Base-by-base conservation (phyloP, 2,888 invertebrate species). In the Lymantria monacha region DNA sequence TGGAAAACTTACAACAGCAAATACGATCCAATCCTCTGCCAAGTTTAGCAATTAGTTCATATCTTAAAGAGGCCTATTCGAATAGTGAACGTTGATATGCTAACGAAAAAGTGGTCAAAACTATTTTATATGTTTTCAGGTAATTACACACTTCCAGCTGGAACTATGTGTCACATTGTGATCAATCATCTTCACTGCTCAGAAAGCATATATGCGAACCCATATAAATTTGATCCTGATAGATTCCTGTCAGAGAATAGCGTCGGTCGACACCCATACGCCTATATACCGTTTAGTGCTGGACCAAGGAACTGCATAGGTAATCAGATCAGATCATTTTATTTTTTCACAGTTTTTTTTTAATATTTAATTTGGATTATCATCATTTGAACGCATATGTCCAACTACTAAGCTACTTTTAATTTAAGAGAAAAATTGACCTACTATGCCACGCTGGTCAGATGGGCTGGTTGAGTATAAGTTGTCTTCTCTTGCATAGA, bases 221-320 rank as follows among this genome's bases (percentile, higher is more conserved):
- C 96, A 0, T 78, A 92, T 44, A 87, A 83, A 55, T 96, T 94
- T 70, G 93, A 95, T 74, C 95, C 95, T 0, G 95, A 95, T 43
- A 84, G 96, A 57, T 96, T 96, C 78, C 74, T 94, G 15, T 93
- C 93, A 0, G 93, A 51, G 69, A 93, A 92, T 65, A 74, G 82
- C 8, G 53, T 70, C 0, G 77, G 81, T 15, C 85, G 94, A 10
- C 94, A 95, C 82, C 93, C 94, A 0, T 95, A 92, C 62, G 86
- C 93, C 0, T 95, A 92, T 68, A 87, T 95, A 50, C 94, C 95
- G 0, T 95, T 95, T 57, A 94, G 94, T 68, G 94, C 94, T 0
- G 95, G 95, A 0, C 92, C 93, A 0, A 88, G 94, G 42, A 94
- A 94, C 74, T 95, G 95, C 60, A 94, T 95, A 57, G 76, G 77